Percentiles rank a stretch among this genome's conserved stretches.
phyloP scores from a whole-genome alignment of 2,113 vertebrate genomes.

The Catharus bicknelli region DNA sequence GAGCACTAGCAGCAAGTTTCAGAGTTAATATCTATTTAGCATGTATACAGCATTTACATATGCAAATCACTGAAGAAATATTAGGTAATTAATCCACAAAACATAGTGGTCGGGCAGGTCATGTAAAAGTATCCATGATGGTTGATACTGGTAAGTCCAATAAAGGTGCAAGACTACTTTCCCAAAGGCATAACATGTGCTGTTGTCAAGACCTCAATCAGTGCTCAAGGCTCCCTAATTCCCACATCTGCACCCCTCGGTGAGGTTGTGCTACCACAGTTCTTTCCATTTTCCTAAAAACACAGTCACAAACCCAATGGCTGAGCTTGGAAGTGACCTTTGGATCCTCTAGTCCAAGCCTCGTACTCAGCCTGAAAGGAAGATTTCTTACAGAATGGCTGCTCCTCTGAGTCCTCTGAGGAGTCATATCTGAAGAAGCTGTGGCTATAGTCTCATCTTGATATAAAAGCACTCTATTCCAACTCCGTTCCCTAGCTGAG shows the following conservation, averaged over 20 bases:
- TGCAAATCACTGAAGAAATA: neutral
- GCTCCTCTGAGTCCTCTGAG: neutral
- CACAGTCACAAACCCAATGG: neutral
- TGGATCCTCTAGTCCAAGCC: neutral
- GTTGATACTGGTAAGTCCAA: neutral
- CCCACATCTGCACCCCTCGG: no score
- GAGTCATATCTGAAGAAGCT: neutral
- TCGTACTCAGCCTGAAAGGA: neutral
- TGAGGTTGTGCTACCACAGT: accelerated
- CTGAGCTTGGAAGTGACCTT: neutral
- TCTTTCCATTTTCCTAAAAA: neutral
- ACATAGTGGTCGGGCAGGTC: neutral
- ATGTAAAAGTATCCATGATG: neutral
- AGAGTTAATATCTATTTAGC: conserved; percentile 4
- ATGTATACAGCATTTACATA: conserved; percentile 31
- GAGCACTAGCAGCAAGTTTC: neutral
- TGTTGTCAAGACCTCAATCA: neutral
- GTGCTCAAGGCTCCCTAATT: accelerated
- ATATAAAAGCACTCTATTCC: neutral
- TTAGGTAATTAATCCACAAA: neutral
- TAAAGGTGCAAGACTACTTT: neutral
- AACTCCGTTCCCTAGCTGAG: neutral
- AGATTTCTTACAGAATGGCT: neutral
- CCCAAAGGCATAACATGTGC: neutral
- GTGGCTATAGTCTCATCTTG: neutral